These are phyloP conservation scores for Leptodirus hochenwartii DNA, from an alignment of 2,888 invertebrate species.

Conservation along the genomic window DNA sequence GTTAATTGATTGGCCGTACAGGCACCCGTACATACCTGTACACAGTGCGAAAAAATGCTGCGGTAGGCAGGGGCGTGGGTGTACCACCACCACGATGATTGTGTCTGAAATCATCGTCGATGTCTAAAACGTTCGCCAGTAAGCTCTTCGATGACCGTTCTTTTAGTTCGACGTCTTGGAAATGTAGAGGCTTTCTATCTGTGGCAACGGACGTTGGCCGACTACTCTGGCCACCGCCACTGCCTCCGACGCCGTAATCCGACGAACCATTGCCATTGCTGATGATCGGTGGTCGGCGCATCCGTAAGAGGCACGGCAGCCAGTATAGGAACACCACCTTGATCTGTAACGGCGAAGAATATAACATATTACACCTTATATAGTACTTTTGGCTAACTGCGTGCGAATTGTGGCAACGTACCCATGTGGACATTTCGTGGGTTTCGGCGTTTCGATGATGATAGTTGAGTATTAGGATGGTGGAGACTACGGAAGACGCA, in stretches of 20 bases:
- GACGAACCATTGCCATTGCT: slow-evolving; percentile 9
- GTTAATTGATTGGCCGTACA: too few species aligned
- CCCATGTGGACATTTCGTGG: slow-evolving; percentile 95
- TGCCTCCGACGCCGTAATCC: slow-evolving; percentile 15
- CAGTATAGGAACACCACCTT: slow-evolving; percentile 87
- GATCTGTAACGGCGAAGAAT: slow-evolving; percentile 37
- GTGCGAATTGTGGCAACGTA: slow-evolving; percentile 28
- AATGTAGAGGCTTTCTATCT: slow-evolving; percentile 26
- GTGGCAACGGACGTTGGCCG: slow-evolving; percentile 28
- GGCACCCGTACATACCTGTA: slow-evolving; percentile 44
- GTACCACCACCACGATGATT: slow-evolving; percentile 44
- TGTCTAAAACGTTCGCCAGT: slow-evolving; percentile 90
- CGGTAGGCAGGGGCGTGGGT: slow-evolving; percentile 34
- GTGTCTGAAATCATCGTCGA: slow-evolving; percentile 89
- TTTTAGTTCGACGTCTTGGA: slow-evolving; percentile 28
- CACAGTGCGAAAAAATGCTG: slow-evolving; percentile 52
- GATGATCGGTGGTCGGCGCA: slow-evolving; percentile 55
- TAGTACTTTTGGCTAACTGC: too few species aligned
- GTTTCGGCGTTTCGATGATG: slow-evolving; percentile 94
- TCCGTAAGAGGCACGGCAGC: slow-evolving; percentile 92
- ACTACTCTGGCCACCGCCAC: slow-evolving; percentile 33
- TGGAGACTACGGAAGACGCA: slow-evolving; percentile 93
- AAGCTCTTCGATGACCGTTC: slow-evolving; percentile 78
- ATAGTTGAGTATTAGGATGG: slow-evolving; percentile 93
- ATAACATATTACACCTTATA: slow-evolving; percentile 1